Conservation (phyloP, 2,113 vertebrate species). For the Mionectes macconnelli region DNA sequence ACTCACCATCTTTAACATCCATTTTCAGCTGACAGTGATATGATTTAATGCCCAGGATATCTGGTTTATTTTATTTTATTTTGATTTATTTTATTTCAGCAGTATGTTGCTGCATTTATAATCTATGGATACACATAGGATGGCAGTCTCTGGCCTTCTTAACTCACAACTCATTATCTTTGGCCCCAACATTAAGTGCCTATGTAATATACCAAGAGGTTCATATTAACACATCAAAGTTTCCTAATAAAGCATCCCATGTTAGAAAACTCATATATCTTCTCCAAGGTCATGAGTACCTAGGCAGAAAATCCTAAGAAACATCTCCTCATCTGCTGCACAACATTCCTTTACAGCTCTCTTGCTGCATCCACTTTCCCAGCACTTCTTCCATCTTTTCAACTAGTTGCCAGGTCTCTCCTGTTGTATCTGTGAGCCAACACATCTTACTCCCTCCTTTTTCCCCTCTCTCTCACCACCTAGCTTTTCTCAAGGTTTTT, state of each 20-base stretch:
- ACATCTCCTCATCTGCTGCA: background rate
- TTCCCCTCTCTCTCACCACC: background rate
- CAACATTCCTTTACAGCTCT: background rate
- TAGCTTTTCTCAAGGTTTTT: background rate
- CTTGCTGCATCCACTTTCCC: background rate
- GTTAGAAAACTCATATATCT: background rate
- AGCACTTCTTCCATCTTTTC: background rate
- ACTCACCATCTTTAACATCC: background rate
- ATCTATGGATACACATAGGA: background rate
- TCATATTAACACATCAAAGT: background rate
- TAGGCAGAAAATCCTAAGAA: background rate
- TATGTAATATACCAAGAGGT: background rate
- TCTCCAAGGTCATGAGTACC: background rate
- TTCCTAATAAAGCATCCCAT: background rate
- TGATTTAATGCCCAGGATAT: background rate
- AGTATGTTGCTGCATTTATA: background rate
- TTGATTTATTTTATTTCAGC: background rate
- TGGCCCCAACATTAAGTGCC: background rate
- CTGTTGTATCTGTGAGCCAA: background rate
- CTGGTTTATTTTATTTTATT: background rate
- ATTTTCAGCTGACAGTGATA: background rate
- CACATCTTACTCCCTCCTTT: background rate
- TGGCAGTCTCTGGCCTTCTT: background rate
- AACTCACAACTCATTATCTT: background rate
- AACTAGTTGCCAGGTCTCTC: background rate